Base-by-base conservation (phyloP, 2,888 invertebrate genomes). In the Scaptomyza cyrtandrae region DNA sequence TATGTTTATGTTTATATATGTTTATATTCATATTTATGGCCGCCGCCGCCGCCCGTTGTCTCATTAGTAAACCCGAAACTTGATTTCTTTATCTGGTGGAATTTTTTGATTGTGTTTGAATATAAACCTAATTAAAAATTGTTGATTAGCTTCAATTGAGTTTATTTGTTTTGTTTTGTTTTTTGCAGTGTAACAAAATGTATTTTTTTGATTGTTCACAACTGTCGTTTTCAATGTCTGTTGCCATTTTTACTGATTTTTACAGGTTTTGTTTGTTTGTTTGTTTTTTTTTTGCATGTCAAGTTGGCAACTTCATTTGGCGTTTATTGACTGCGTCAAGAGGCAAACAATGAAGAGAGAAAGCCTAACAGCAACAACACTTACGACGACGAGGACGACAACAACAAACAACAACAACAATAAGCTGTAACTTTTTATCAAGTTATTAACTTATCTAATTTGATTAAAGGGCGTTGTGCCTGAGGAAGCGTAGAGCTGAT, bases 361-460 rank as follows among this genome's bases (percentile, higher is more conserved):
- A 53, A 59, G 53, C 61, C 65, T 46, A 71, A 57, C 63, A 66
- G 59, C 63, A 84, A 71, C 75, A 71, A 57, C 63, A 66, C 59
- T 65, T 80, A 71, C 75, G 76, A 61, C 71, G 61, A 68, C 60
- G 35, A 49, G 43, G 67, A 62, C 78, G 80, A 11, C 78, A 61
- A 44, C 65, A 55, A 16, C 45, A 71, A 65, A 35, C 71, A 61
- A 13, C 53, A 68, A 31, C 57, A 79, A 63, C 76, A 82, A 59
- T 52, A 57, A 57, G 78, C 63, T 71, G 78, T 76, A 87, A 86
- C 83, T 88, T 88, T 88, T 85, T 86, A 85, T 85, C 86, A 88
- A 85, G 88, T 85, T 85, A 88, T 88, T 88, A 85, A 88, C 86
- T 85, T 88, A 88, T 88, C 84, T 85, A 86, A 85, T 85, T 85